Base-by-base conservation (phyloP, 1,140 invertebrate species). In the Listronotus oregonensis region DNA sequence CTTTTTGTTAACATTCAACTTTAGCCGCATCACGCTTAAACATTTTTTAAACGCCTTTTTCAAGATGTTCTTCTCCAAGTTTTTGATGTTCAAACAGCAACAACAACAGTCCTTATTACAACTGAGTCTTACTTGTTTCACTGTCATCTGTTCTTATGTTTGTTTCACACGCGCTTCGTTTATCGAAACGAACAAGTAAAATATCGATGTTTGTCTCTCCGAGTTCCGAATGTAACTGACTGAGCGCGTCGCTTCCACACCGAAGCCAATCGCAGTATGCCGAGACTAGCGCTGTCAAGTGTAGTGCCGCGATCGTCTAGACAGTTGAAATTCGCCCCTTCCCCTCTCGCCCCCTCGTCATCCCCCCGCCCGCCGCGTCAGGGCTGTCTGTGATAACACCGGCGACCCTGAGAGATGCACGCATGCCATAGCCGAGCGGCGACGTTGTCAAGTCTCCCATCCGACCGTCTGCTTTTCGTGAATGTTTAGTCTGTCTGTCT, bases 1-100 rank as follows among this genome's bases (percentile, higher is more conserved):
- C 75, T 77, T 77, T 73, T 71, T 75, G 55, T 77, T 75, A 56
- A 73, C 58, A 47, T 71, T 71, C 67, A 77, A 66, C 67, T 77
- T 77, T 67, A 72, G 74, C 69, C 73, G 59, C 73, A 75, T 74
- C 51, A 70, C 43, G 52, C 57, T 57, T 42, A 77, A 60, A 69
- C 74, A 77, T 73, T 77, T 77, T 69, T 73, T 72, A 50, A 75
- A 67, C 32, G 72, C 71, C 60, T 72, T 72, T 62, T 74, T 75
- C 46, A 73, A 52, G 37, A 74, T 42, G 58, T 69, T 65, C 44
- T 40, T 42, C 34, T 50, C 50, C 60, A 57, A 62, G n/a, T 46
- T 9, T 31, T 14, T 31, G 59, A 39, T 27, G 47, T 21, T 31
- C 39, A 5, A 27, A 27, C 21, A 27, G 5, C 21, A 27, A 27